phyloP scores from a whole-genome alignment of 2,797 vertebrate genomes.

The Periparus ater region DNA sequence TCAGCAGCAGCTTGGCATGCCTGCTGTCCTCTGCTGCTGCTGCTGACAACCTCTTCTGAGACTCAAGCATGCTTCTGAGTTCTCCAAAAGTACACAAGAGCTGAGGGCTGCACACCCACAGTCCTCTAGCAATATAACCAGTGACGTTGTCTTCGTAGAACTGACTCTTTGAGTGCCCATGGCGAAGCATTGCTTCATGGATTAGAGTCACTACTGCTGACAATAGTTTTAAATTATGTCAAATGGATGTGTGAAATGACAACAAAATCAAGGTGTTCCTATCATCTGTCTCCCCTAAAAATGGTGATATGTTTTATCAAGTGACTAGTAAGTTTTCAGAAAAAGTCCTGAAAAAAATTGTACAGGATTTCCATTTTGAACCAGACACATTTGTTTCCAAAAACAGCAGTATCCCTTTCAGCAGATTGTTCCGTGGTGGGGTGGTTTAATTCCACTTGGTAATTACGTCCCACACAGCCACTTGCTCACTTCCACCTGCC shows the following conservation, averaged over 20 bases:
- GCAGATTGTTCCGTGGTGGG: background rate
- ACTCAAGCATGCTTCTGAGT: background rate
- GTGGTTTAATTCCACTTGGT: background rate
- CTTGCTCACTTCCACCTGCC: background rate
- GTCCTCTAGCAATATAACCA: background rate
- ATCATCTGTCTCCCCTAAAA: background rate
- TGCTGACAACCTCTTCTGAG: background rate
- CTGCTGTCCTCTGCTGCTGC: background rate
- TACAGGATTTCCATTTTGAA: background rate
- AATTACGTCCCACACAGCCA: background rate
- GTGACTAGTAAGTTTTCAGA: background rate
- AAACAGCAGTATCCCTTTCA: background rate
- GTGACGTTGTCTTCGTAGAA: background rate
- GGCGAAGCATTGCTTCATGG: background rate
- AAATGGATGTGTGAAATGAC: background rate
- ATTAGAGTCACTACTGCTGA: background rate
- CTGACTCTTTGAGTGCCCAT: background rate
- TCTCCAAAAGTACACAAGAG: background rate
- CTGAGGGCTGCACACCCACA: background rate
- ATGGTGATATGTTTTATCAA: rapidly evolving
- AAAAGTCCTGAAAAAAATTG: background rate
- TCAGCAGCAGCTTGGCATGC: background rate
- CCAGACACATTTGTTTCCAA: background rate
- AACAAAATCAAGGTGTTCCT: background rate
- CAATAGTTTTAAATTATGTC: background rate